Percentiles rank a stretch among this genome's conserved stretches.
Evolutionary conservation across 2,888 invertebrate genomes (phyloP).

Genomic region (Drosophila buzzatii): DNA sequence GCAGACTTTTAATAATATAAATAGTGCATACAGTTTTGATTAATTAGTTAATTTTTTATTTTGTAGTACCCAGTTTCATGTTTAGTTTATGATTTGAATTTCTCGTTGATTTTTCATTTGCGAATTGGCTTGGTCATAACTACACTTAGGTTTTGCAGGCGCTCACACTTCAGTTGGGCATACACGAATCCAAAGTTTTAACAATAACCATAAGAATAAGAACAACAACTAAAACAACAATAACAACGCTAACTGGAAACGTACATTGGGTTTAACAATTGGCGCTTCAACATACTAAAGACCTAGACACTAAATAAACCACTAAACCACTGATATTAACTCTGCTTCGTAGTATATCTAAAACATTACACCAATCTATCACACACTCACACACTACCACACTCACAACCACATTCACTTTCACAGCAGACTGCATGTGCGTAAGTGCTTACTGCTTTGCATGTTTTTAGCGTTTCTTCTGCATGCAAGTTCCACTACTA

Average conservation of each 20-base stretch:
- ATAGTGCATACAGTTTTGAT: conserved; percentile 7
- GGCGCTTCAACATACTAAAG: conserved; percentile 21
- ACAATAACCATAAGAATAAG: conserved; percentile 15
- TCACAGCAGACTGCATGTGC: conserved; percentile 48
- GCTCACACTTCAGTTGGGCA: conserved; percentile 31
- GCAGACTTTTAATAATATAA: not conserved
- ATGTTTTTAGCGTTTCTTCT: conserved; percentile 49
- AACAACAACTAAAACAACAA: conserved; percentile 22
- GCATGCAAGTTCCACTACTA: conserved; percentile 22
- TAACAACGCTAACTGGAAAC: conserved; percentile 33
- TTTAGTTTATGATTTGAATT: conserved; percentile 16
- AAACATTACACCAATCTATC: conserved; percentile 10
- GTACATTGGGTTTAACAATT: conserved; percentile 30
- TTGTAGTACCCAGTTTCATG: conserved; percentile 33
- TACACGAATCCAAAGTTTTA: conserved; percentile 26
- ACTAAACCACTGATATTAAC: conserved; percentile 27
- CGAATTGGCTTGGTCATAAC: conserved; percentile 48
- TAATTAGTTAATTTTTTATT: conserved; percentile 20
- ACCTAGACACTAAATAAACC: conserved; percentile 25
- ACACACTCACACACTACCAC: conserved; percentile 6
- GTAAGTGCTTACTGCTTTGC: conserved; percentile 64
- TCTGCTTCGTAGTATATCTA: conserved; percentile 10
- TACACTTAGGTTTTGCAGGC: conserved; percentile 50
- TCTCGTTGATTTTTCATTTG: conserved; percentile 46
- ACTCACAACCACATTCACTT: not conserved